Base-by-base conservation (phyloP, 2,113 vertebrate species). In the Oenanthe oenanthe region DNA sequence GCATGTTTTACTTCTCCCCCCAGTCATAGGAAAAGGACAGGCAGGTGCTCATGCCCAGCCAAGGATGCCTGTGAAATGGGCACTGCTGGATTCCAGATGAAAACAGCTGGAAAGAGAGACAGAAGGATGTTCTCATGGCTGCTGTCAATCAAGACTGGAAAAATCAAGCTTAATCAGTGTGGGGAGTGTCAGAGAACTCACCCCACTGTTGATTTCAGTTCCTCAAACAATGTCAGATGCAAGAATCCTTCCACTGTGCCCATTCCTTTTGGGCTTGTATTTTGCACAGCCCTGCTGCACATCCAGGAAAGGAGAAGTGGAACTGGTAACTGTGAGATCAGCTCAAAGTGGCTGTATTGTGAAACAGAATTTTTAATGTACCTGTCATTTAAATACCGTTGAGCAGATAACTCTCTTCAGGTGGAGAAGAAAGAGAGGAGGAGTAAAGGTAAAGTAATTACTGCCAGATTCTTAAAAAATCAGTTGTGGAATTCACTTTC, bases 231-330 rank as follows among this genome's bases (percentile, higher is more conserved):
- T 60, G 43, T 48, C 60, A 88, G 51, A 56, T 74, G 56, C 76
- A 48, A 85, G 43, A 53, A 32, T 38, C n/a, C 65, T 91, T 92
- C 70, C 81, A 77, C 12, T 9, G 2, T 71, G 79, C 65, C 50
- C 40, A 45, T 78, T 92, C 76, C 56, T 87, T 93, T 80, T 58
- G 32, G 85, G 50, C 24, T 87, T 88, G 89, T 85, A 67, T 36
- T 93, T 93, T 95, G 73, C 85, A 93, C 54, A 92, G 42, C 66
- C 12, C 11, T 36, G 58, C 40, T 68, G 58, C 4, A 13, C 25
- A 68, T 56, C 57, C 57, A 85, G 77, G 81, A 93, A 85, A 88
- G 81, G 29, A 61, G 81, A 95, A 95, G 78, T 91, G 40, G 79
- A 90, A 94, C 31, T 77, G 82, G 31, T 29, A 74, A 77, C 60